Base-by-base conservation (phyloP, 2,888 invertebrate genomes). In the Tridacna gigas region DNA sequence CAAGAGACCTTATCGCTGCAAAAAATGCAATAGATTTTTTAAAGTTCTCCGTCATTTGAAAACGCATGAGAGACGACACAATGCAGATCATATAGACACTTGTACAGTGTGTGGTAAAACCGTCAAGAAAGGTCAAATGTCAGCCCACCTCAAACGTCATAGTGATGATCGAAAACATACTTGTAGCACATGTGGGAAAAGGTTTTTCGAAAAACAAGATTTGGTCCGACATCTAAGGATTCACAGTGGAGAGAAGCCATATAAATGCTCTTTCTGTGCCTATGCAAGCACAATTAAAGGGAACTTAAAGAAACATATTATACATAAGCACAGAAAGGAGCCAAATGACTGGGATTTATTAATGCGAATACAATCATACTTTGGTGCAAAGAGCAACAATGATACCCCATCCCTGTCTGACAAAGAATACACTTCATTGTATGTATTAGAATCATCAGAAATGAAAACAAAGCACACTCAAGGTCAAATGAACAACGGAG, bases 211-310 rank as follows among this genome's bases (percentile, higher is more conserved):
- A 12, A 83, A 79, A 28, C 76, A 83, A 71, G 79, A 79, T 56
- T 69, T 79, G 25, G 48, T 51, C 7, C 25, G 79, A 4, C 83
- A 83, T 73, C 15, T 73, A 13, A 65, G 78, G 26, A 79, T 83
- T 15, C 83, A 83, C 60, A 61, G 74, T 25, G 83, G 83, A 1
- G 83, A 83, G n/a, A 83, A 73, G n/a, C 83, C 83, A 51, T 76
- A 73, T 63, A 76, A 74, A 26, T 83, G 83, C 48, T 56, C 71
- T 26, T 47, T 73, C 22, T 83, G 83, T 77, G 5, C 51, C 20
- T 83, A 83, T 60, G 26, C 74, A n/a, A 79, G 76, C 56, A 66
- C 83, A 15, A 71, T 76, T 9, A 79, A 76, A 26, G 79, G 83
- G 18, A 83, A 83, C 60, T 69, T 83, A n/a, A 79, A 66, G 11